Base-by-base conservation (phyloP, 2,113 vertebrate genomes). In the Hippocampus abdominalis region DNA sequence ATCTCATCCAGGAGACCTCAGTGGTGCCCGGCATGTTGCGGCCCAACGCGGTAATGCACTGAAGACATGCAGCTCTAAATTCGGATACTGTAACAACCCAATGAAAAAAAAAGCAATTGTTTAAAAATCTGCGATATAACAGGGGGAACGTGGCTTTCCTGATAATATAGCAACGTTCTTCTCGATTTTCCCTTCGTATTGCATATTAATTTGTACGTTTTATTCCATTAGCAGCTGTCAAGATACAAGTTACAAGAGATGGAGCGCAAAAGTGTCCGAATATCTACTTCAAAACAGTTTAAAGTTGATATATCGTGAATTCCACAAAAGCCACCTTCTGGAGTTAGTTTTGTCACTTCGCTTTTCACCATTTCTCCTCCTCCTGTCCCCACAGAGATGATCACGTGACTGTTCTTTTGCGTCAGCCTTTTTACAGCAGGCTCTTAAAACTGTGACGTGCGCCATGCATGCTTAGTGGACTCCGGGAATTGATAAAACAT, bases 391-490 rank as follows among this genome's bases (percentile, higher is more conserved):
- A 18, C 64, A 32, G 66, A 83, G 68, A 76, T 74, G 72, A 81
- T 85, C 76, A 72, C 56, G 65, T 82, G 74, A 70, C 79, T 64
- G 64, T 70, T 68, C 73, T 56, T 1, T 51, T 57, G 56, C 65
- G 65, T 76, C 74, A 75, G 78, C 75, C 86, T 89, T 87, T 89
- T 91, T 87, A 86, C 74, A 68, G 71, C 54, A 4, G 68, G 48
- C 76, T 77, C 57, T 87, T 85, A 86, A 88, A 64, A 64, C 71
- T 57, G 62, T 68, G 75, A 69, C 51, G 70, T 56, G 70, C 74
- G 79, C 74, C 75, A 82, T 84, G 71, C 77, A 66, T 74, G 67
- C 81, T 82, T 79, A 76, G 73, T 74, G 60, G 74, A 80, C 67
- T 73, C 8, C 1, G 70, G 29, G 74, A 81, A 81, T 83, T 81